phyloP scores from a whole-genome alignment of 1,140 invertebrate genomes.

The Pachyrhynchus sulphureomaculatus region DNA sequence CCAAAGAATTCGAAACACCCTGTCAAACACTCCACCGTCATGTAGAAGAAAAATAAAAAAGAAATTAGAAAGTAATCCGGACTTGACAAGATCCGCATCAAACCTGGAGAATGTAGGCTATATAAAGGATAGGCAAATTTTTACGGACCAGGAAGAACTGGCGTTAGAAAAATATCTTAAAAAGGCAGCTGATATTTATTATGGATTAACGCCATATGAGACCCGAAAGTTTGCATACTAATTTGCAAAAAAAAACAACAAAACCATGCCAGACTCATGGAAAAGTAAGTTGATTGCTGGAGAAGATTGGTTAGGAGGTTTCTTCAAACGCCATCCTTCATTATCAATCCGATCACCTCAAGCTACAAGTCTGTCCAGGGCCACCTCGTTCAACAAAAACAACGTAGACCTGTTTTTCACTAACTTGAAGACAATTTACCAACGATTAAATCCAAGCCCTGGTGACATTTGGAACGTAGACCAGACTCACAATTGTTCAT shows the following conservation, averaged over 20 bases:
- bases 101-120: not conserved
- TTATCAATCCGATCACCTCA: not conserved
- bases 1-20: too few species aligned
- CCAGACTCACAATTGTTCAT: too few species aligned
- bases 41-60: too few species aligned
- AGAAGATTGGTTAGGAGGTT: not conserved
- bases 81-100: not conserved
- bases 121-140: not conserved
- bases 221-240: not conserved
- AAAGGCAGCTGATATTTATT: conserved; percentile 1
- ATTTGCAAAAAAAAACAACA: not conserved
- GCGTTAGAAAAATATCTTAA: not conserved
- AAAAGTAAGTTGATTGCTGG: not conserved
- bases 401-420: not conserved
- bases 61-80: not conserved
- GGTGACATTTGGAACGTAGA: not conserved
- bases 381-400: not conserved
- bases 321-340: not conserved
- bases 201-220: not conserved
- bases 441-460: not conserved
- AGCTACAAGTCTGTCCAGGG: not conserved
- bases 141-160: too few species aligned
- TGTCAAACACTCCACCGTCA: too few species aligned
- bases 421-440: not conserved
- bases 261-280: too few species aligned